A percentile compares a stretch with the other conserved stretches of the same genome.
phyloP scores from a whole-genome alignment of 2,113 vertebrate species.

The Serinus canaria region DNA sequence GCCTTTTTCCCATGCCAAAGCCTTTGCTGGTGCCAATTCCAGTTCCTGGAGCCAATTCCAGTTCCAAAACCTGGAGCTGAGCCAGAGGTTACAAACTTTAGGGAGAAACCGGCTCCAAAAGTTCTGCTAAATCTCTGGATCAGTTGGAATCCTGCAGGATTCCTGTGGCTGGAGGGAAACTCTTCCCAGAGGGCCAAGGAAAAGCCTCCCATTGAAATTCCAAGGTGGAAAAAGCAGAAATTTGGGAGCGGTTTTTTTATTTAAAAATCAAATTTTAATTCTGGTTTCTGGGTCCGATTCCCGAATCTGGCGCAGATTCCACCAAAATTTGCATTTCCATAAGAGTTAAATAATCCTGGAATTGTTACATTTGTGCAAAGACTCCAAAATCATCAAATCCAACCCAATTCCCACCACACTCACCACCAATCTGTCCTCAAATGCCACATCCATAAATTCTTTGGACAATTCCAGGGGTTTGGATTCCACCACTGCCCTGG shows the following conservation, averaged over 20 bases:
- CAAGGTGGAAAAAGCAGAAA: background rate
- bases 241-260: rapidly evolving
- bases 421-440: too few relatives aligned
- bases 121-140: background rate
- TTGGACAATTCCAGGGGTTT: background rate
- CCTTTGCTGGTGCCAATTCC: background rate
- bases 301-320: background rate
- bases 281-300: background rate
- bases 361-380: background rate
- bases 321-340: background rate
- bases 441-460: background rate
- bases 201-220: background rate
- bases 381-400: background rate
- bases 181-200: background rate
- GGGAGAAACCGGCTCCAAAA: background rate
- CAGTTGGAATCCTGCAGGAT: background rate
- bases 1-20: background rate
- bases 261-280: background rate
- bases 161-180: background rate
- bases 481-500: background rate
- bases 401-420: too few relatives aligned
- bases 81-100: background rate
- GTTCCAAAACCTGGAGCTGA: background rate
- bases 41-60: background rate
- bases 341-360: background rate